Base-by-base conservation (phyloP, 2,888 invertebrate species). In the Isotomurus palustris region DNA sequence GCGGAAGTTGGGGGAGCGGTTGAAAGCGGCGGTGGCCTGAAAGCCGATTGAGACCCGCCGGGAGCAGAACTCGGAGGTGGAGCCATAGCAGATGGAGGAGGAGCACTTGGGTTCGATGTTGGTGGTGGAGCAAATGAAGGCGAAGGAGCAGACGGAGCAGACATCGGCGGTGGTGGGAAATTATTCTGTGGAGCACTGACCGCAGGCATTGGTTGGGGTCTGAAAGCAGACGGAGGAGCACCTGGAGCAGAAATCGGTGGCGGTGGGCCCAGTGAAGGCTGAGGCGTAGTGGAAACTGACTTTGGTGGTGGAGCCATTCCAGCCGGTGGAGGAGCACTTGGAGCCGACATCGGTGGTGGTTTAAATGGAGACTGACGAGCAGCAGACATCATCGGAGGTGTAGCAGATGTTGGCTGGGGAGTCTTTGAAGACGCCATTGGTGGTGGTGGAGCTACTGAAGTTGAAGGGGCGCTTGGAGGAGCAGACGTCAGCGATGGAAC, bases 81-180 rank as follows among this genome's bases (percentile, higher is more conserved):
- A 27, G 48, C 22, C 21, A n/a, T 4, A n/a, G n/a, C n/a, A n/a
- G n/a, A n/a, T 21, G 36, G 22, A 17, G 32, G 10, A 53, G 14
- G n/a, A 14, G 48, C 44, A 27, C 53, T 48, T n/a, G 53, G 49
- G 19, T 48, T 49, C 5, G 48, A 32, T 32, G 32, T n/a, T n/a
- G n/a, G 12, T 27, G 40, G 35, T 2, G 54, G 48, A 29, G 51
- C 48, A n/a, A 40, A 44, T 21, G 62, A 59, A 14, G 52, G 32
- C 35, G 59, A 47, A 14, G 38, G 12, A 10, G 36, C 22, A 35
- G 51, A 29, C 22, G 44, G 53, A 19, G 40, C 29, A 12, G 25
- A 19, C 17, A 44, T 21, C 12, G 25, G 17, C n/a, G 10, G 25
- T 17, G 8, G 12, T 40, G n/a, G n/a, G n/a, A n/a, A n/a, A n/a